Evolutionary conservation across 1,140 invertebrate species (phyloP), one percentile per base, ranked within the genome.

Genomic region (Caenorhabditis tropicalis): DNA sequence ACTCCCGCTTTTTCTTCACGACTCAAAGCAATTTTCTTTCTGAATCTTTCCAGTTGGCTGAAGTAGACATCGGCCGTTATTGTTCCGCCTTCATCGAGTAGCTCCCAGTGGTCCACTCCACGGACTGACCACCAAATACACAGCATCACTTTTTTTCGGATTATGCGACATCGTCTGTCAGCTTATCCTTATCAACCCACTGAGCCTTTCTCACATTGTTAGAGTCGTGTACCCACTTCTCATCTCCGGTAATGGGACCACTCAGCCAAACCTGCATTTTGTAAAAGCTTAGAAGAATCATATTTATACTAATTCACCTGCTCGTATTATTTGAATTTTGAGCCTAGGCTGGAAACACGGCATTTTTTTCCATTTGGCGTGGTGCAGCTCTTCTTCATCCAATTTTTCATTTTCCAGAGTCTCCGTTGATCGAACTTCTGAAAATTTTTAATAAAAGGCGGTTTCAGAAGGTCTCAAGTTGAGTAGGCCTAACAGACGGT

Each of bases 61-160:
- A 6, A 9, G 12, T 27, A 56, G 15, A 56, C n/a, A n/a, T 24
- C 51, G 0, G 51, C n/a, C 0, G 24, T 56, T 56, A 56, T 56
- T 2, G 51, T 56, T 24, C 7, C 27, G 24, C 51, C 7, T 12
- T 56, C 51, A 56, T 56, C 21, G 6, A 56, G n/a, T 1, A 56
- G 51, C n/a, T 56, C 2, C 51, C n/a, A 56, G 51, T 56, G n/a
- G 6, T 56, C 51, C 0, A 56, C 12, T 27, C 51, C 51, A 27
- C n/a, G 39, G 24, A 81, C 79, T 19, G 29, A 31, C 79, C 79
- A 81, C 3, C 43, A 33, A 7, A 81, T 24, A 19, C 12, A 81
- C 27, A 81, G 15, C 79, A 81, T 81, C 19, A 48, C 79, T 43
- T 49, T 49, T 43, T 48, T 81, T 74, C 21, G 9, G 29, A 12